Percentiles rank a stretch among this genome's conserved stretches.
These are phyloP conservation scores for Brachionus koreanus DNA, from an alignment of 1,140 invertebrate species.

Conservation along the genomic window DNA sequence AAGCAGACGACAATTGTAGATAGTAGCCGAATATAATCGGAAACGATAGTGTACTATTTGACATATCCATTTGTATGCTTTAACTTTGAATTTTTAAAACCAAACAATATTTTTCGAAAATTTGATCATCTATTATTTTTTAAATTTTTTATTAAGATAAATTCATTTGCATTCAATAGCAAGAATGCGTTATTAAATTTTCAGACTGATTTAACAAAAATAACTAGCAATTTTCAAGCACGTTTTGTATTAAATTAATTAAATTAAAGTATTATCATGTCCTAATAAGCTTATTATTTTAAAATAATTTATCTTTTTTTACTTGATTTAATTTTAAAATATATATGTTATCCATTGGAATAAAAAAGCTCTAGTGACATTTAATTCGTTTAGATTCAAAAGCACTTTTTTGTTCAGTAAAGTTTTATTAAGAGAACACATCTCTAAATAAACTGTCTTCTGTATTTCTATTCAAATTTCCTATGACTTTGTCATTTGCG, in stretches of 20 bases:
- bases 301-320: background rate
- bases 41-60: background rate
- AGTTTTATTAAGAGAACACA: too few relatives aligned
- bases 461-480: too few relatives aligned
- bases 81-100: background rate
- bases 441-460: too few relatives aligned
- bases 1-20: background rate
- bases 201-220: conserved; percentile 10
- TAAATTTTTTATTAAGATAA: background rate
- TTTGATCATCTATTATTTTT: background rate
- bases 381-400: too few relatives aligned
- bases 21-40: background rate
- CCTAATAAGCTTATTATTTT: background rate
- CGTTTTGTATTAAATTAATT: background rate
- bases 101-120: background rate
- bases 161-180: background rate
- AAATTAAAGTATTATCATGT: background rate
- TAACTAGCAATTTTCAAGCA: background rate
- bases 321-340: background rate
- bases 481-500: too few relatives aligned
- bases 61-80: background rate
- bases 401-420: too few relatives aligned
- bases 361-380: too few relatives aligned
- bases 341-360: too few relatives aligned
- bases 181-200: background rate